Base-by-base conservation (phyloP, 2,797 vertebrate genomes). In the Mionectes olivaceus region DNA sequence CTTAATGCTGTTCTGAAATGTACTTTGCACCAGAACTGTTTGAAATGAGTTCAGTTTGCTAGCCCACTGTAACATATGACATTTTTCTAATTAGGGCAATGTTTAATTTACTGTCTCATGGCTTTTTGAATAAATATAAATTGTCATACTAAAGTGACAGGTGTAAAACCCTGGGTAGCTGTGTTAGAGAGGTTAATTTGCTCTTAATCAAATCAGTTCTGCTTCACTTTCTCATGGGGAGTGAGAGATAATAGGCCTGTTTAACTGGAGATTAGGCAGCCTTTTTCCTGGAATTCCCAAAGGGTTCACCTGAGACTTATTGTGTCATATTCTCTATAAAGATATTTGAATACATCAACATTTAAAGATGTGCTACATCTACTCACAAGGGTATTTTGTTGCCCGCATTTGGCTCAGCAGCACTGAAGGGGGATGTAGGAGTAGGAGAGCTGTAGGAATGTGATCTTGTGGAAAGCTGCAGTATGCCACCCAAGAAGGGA, bases 201-300 rank as follows among this genome's bases (percentile, higher is more conserved):
- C 97, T 98, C 98, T 98, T 98, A 98, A 98, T 98, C 98, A 98
- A 98, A 98, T 98, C 98, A 98, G 98, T 98, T 98, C 98, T 98
- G 98, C 98, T 98, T 98, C 97, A 97, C 97, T 98, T 98, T 98
- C 98, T 98, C 98, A 97, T 47, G 9, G 97, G 97, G 97, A 98
- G 97, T 90, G 94, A 97, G 97, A 97, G 98, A 98, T 98, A 98
- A 98, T 98, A 98, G 98, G 94, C 95, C 97, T 97, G 97, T 98
- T 98, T 98, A 98, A 98, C 98, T 98, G 98, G 97, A 98, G 98
- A 98, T 98, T 98, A 98, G 98, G 97, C 98, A 98, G 97, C 95
- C 96, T 97, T 96, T 98, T 97, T 95, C 93, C 91, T 96, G 93
- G 87, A 97, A 98, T 97, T 98, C 97, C 97, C 97, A 73, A 93